Evolutionary conservation across 2,888 invertebrate genomes (phyloP), one percentile per base, ranked within the genome.

Genomic region (Capitulum mitella): DNA sequence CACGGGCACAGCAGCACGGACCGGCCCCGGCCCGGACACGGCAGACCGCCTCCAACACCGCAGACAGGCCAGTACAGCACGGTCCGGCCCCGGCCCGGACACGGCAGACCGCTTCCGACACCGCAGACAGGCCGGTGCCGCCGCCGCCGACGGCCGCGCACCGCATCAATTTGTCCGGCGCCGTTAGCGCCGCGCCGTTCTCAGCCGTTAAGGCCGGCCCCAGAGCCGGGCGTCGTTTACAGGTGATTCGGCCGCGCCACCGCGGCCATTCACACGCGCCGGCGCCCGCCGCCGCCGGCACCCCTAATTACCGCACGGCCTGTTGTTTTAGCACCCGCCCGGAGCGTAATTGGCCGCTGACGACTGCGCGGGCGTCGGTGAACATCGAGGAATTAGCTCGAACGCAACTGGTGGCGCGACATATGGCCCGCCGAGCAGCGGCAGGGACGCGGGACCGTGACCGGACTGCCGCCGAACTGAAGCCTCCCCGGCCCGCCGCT

Each of bases 271-370:
- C 34, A 1, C 34, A 34, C 64, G 37, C 40, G 14, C 3, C 70
- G 22, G 22, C 22, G 19, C 29, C 34, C 3, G 26, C 1, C 32
- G 70, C 37, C 6, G 70, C 70, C 37, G 40, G 2, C 37, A 40
- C 37, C 37, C 40, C 40, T 64, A 70, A 70, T 70, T 22, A 26
- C 40, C 40, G 14, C 22, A 40, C 70, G 70, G 70, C 26, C 37
- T 40, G 70, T 40, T 26, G 70, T 70, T 70, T 70, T 70, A 70
- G 70, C 70, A 26, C 70, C 37, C 70, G 26, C 12, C 37, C 26
- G 37, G 26, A 26, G 16, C 26, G 37, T 70, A 70, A 64, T 64
- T 32, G 34, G 12, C 64, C 3, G 5, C 32, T 3, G 34, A 32
- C 34, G 32, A 19, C 3, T 34, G 19, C 32, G 34, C 34, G 8